phyloP scores from a whole-genome alignment of 2,797 vertebrate species.

The Acropternis orthonyx region DNA sequence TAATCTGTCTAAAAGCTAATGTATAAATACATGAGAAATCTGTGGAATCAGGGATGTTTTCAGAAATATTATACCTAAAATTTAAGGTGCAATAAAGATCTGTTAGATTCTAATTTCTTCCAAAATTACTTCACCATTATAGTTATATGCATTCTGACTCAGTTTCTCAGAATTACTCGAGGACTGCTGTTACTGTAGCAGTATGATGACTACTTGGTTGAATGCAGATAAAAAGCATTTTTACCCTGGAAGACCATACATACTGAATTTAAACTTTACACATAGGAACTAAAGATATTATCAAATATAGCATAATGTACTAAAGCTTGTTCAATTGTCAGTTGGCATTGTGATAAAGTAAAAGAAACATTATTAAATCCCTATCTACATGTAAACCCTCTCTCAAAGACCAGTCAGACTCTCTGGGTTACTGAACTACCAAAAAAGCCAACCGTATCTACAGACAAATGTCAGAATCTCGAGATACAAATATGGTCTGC shows the following conservation, averaged over 20 bases:
- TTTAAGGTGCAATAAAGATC: background rate
- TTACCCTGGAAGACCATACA: background rate
- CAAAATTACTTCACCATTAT: background rate
- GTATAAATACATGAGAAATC: background rate
- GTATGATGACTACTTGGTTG: background rate
- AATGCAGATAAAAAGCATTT: conserved; percentile 6
- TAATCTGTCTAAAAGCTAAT: background rate
- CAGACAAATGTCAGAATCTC: background rate
- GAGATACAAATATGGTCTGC: background rate
- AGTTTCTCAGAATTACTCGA: background rate
- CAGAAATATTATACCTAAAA: background rate
- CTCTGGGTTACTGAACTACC: background rate
- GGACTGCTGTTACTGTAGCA: background rate
- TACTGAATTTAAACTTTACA: background rate
- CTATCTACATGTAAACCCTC: conserved; percentile 21
- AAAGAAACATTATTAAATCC: conserved; percentile 47
- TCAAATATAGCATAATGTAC: background rate
- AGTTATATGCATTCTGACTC: background rate
- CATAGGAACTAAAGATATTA: background rate
- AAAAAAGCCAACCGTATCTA: background rate
- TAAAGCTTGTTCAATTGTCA: conserved; percentile 36
- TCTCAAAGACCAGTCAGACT: background rate
- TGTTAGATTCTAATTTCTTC: background rate
- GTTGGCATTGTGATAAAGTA: background rate
- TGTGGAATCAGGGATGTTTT: background rate